phyloP scores from a whole-genome alignment of 2,888 invertebrate genomes.

The Lasioglossum lativentre region DNA sequence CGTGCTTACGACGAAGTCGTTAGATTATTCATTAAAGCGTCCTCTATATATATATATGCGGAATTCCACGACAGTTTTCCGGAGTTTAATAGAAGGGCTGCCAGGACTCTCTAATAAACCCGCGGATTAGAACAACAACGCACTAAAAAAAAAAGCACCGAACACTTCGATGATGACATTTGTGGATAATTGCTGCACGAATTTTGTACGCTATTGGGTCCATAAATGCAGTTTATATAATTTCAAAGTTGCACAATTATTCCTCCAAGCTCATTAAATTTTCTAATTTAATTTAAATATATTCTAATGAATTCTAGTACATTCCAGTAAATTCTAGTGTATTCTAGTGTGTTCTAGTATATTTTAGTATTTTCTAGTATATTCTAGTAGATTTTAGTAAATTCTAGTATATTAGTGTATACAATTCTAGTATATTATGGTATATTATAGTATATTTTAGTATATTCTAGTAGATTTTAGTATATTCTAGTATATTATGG shows the following conservation, averaged over 20 bases:
- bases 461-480: too few species aligned
- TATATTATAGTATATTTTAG: too few species aligned
- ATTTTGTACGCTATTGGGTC: neutral
- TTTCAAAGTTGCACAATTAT: too few species aligned
- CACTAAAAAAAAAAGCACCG: neutral
- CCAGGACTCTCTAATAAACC: neutral
- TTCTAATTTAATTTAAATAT: neutral
- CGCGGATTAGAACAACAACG: conserved; percentile 5
- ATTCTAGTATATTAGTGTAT: too few species aligned
- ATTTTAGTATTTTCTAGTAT: too few species aligned
- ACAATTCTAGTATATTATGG: too few species aligned
- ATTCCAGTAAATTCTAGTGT: too few species aligned
- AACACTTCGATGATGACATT: neutral
- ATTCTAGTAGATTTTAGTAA: too few species aligned
- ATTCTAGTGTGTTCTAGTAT: too few species aligned
- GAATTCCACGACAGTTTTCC: conserved; percentile 10
- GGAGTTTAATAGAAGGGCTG: conserved; percentile 4
- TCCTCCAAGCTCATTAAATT: neutral
- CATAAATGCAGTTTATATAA: neutral
- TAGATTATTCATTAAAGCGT: conserved; percentile 77
- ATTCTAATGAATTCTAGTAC: too few species aligned
- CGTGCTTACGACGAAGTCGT: conserved; percentile 58
- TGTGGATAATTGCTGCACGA: neutral
- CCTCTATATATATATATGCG: conserved; percentile 1
- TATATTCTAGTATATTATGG: too few species aligned